Evolutionary conservation across 2,113 vertebrate species (phyloP).

Genomic region (Nothocercus julius): DNA sequence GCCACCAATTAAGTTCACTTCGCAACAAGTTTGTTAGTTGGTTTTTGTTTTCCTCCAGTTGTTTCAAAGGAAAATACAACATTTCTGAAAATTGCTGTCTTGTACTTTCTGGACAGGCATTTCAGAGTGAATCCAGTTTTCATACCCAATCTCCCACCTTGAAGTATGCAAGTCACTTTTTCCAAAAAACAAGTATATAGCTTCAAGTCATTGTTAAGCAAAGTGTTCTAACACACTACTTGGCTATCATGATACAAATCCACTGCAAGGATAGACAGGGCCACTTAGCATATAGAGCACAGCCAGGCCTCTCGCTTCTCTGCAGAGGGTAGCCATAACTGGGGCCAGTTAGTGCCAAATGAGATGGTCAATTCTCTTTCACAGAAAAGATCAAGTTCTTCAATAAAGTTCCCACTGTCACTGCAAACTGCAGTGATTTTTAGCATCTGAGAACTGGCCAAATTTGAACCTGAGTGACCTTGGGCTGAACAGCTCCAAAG

Average conservation of each 20-base stretch:
- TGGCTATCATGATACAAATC: neutral
- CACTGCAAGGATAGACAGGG: neutral
- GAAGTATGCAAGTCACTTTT: neutral
- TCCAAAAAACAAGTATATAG: neutral
- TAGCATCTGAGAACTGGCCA: neutral
- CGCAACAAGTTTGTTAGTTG: neutral
- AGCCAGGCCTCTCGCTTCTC: neutral
- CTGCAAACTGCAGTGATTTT: neutral
- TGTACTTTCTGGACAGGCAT: neutral
- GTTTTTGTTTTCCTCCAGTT: neutral
- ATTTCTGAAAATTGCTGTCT: neutral
- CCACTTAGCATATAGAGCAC: neutral
- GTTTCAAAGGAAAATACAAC: neutral
- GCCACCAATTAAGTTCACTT: neutral
- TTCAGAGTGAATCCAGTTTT: neutral
- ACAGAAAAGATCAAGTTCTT: neutral
- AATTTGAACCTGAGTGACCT: neutral
- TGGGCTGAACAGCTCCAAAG: neutral
- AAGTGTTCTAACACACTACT: accelerated
- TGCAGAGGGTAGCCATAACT: neutral
- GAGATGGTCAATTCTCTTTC: neutral
- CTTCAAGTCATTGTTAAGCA: neutral
- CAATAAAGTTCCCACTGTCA: neutral
- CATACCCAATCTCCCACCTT: neutral
- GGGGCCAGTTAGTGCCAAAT: neutral